A percentile compares a stretch with the other conserved stretches of the same genome.
These are phyloP conservation scores for Tricholauxania praeusta DNA, from an alignment of 2,888 invertebrate species.

Conservation along the genomic window DNA sequence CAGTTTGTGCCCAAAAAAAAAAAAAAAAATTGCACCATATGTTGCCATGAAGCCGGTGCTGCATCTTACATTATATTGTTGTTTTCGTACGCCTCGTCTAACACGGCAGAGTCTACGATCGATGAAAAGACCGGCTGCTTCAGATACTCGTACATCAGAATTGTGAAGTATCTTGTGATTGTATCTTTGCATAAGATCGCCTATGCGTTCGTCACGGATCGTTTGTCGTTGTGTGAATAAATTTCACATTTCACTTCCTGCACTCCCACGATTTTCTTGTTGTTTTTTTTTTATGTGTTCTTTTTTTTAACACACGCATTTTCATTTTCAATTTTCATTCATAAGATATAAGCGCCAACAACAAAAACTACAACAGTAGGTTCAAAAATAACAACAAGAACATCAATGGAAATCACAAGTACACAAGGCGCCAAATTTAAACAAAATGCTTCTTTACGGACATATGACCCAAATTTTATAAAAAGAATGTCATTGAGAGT, in stretches of 20 bases:
- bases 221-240: conserved; percentile 44
- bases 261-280: conserved; percentile 36
- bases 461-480: conserved; percentile 13
- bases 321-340: conserved; percentile 48
- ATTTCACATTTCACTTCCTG: conserved; percentile 53
- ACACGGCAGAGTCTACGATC: background rate
- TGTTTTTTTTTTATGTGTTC: conserved; percentile 12
- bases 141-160: background rate
- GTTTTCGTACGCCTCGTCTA: background rate
- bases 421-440: conserved; percentile 1
- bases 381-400: background rate
- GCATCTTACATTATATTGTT: conserved; percentile 34
- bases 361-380: conserved; percentile 1
- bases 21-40: conserved; percentile 19
- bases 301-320: conserved; percentile 15
- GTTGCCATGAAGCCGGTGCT: conserved; percentile 46
- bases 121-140: background rate
- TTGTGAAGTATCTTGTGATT: background rate
- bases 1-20: background rate
- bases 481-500: no score
- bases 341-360: conserved; percentile 42
- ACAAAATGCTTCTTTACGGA: background rate
- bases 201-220: conserved; percentile 14
- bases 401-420: conserved; percentile 1
- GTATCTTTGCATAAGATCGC: background rate